Evolutionary conservation across 2,797 vertebrate species (phyloP), one percentile per base, ranked within the genome.

Genomic region (Lutjanus campechanus): DNA sequence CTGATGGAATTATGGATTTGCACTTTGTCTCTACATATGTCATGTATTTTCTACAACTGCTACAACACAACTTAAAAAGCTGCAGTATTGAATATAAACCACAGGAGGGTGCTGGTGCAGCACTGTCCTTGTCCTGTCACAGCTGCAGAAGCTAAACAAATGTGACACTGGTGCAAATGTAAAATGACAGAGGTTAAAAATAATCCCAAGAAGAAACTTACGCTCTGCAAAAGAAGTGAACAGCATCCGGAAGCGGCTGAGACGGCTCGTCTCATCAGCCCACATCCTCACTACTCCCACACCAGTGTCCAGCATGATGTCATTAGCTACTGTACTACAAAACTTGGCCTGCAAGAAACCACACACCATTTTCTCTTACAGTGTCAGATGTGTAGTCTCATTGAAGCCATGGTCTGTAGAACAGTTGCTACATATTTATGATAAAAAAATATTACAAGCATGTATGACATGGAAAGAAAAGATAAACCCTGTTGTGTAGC

Each of bases 301-400:
- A 13, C 96, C 95, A 0, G 96, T 97, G 84, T 97, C 97, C 78
- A 99, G 95, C 80, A 87, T 98, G 53, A 99, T 89, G 8, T 99
- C 98, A 0, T 97, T 99, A 66, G 98, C 98, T 80, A 98, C 96
- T 0, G 98, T 99, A 88, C 97, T 99, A 94, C 98, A 99, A 85
- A 98, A 99, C 90, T 99, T 98, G 81, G 98, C 97, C 94, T 95
- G 88, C 71, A 90, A 89, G 76, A 89, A 83, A 91, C 77, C 85
- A 70, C 79, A 82, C 69, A 82, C 19, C 53, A 55, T 73, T 85
- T 69, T 64, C 61, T 79, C 25, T 73, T 64, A 64, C 8, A 20
- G 40, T 29, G 54, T 55, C 50, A 50, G 63, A 83, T 85, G 83
- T 76, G 85, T 15, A 16, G 79, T 82, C 73, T 88, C 83, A 79